phyloP scores from a whole-genome alignment of 2,797 vertebrate species.

The Paguma larvata region DNA sequence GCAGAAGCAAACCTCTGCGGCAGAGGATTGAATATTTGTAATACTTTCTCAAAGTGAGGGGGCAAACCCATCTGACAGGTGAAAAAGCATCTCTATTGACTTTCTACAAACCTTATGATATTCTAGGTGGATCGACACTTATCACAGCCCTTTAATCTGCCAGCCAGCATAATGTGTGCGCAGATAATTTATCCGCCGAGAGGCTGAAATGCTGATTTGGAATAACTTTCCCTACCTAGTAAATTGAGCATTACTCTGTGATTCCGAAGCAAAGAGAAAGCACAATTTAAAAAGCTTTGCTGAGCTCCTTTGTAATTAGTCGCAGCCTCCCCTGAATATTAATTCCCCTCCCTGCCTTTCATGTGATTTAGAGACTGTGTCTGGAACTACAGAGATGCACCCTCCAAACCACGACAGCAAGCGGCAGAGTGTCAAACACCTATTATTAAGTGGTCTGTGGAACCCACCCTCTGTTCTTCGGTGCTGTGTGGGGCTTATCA shows the following conservation, averaged over 20 bases:
- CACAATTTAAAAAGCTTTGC: slow-evolving; percentile 80
- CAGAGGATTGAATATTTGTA: slow-evolving; percentile 24
- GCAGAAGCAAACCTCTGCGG: neutral
- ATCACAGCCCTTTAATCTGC: slow-evolving; percentile 82
- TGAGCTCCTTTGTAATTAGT: slow-evolving; percentile 84
- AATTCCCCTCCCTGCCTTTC: slow-evolving; percentile 83
- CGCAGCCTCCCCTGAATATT: slow-evolving; percentile 84
- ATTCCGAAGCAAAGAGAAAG: slow-evolving; percentile 82
- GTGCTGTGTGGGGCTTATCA: slow-evolving; percentile 85
- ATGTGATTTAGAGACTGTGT: slow-evolving; percentile 84
- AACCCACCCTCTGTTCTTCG: slow-evolving; percentile 83
- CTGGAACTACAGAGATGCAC: slow-evolving; percentile 62
- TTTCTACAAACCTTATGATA: slow-evolving; percentile 79
- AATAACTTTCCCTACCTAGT: slow-evolving; percentile 78
- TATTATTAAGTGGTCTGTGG: slow-evolving; percentile 77
- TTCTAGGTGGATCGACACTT: slow-evolving; percentile 77
- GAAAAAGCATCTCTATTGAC: slow-evolving; percentile 73
- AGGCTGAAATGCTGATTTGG: slow-evolving; percentile 79
- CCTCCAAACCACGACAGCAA: slow-evolving; percentile 75
- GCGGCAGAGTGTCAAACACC: slow-evolving; percentile 79
- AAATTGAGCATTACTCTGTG: slow-evolving; percentile 77
- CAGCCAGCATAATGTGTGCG: slow-evolving; percentile 81
- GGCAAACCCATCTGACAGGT: slow-evolving; percentile 65
- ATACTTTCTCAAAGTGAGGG: slow-evolving; percentile 43
- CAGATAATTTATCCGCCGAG: slow-evolving; percentile 81